Base-by-base conservation (phyloP, 2,113 vertebrate genomes). In the Sprattus sprattus region DNA sequence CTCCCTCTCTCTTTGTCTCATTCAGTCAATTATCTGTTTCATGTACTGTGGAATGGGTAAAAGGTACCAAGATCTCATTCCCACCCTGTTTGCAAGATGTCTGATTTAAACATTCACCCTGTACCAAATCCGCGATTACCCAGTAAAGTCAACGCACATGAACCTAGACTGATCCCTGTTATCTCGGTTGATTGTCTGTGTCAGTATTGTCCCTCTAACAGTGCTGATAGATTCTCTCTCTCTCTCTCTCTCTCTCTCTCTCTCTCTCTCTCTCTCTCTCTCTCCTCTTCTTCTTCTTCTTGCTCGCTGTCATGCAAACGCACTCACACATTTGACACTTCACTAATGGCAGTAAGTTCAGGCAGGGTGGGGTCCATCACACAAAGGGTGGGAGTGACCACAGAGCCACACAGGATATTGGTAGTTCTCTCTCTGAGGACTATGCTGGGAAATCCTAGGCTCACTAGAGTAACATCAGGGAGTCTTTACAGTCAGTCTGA, bases 281-380 rank as follows among this genome's bases (percentile, higher is more conserved):
- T 67, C 2, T 6, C 64, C 7, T 7, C 22, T 20, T n/a, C n/a
- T 7, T 25, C 25, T 11, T 25, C 7, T 25, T 10, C 25, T 67
- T 67, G 64, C 54, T 47, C 32, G 16, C 54, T 22, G 2, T 32
- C 75, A 91, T 90, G 93, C 92, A 93, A 90, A 91, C 90, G 93
- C 92, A 93, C 91, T 91, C 90, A 90, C 67, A 91, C 88, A 91
- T 94, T 87, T 95, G 88, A 85, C 91, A 93, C 92, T 84, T 0
- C 0, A 88, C 86, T 90, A 91, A 89, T 32, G 93, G 88, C 89
- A 46, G 84, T 84, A 87, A 91, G 92, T 89, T 39, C 9, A 86
- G 88, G 60, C 64, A 91, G 93, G 92, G 92, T 75, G 90, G 89
- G 85, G 88, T 83, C 86, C 83, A 13, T 32, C 32, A 32, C 67